phyloP scores from a whole-genome alignment of 2,113 vertebrate species.

The Prionailurus bengalensis region DNA sequence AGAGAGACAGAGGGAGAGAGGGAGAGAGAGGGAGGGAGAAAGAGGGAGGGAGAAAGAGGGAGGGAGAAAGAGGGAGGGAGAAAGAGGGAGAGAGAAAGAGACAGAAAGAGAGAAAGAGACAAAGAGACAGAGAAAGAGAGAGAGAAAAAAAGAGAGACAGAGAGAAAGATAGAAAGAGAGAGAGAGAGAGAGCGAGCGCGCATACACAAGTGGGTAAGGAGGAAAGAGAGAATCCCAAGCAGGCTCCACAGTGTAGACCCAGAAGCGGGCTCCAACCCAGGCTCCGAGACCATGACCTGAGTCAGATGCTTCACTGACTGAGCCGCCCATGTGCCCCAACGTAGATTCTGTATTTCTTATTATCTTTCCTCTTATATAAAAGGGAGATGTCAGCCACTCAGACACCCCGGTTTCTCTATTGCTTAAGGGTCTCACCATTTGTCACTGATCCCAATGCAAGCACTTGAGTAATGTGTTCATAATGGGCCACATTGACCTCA shows the following conservation, averaged over 20 bases:
- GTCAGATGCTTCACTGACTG: too few species aligned
- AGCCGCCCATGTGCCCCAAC: too few species aligned
- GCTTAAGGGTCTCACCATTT: background rate
- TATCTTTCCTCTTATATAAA: background rate
- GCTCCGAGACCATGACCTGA: too few species aligned
- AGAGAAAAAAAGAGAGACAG: rapidly evolving
- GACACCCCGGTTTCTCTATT: background rate
- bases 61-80: rapidly evolving
- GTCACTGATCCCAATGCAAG: background rate
- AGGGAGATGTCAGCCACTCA: background rate
- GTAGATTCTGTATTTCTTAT: background rate
- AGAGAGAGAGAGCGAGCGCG: too few species aligned
- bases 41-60: rapidly evolving
- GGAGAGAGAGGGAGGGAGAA: rapidly evolving
- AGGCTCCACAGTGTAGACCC: too few species aligned
- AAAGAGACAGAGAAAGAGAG: too few species aligned
- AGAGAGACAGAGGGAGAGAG: rapidly evolving
- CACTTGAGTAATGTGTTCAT: background rate
- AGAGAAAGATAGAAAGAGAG: too few species aligned
- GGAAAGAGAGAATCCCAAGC: too few species aligned
- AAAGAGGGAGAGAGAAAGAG: too few species aligned
- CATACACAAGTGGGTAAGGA: too few species aligned
- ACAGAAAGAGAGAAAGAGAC: too few species aligned
- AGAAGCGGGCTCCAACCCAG: too few species aligned
- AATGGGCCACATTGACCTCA: background rate